These are phyloP conservation scores for Nycteola revayana DNA, from an alignment of 2,888 invertebrate genomes.

Conservation along the genomic window DNA sequence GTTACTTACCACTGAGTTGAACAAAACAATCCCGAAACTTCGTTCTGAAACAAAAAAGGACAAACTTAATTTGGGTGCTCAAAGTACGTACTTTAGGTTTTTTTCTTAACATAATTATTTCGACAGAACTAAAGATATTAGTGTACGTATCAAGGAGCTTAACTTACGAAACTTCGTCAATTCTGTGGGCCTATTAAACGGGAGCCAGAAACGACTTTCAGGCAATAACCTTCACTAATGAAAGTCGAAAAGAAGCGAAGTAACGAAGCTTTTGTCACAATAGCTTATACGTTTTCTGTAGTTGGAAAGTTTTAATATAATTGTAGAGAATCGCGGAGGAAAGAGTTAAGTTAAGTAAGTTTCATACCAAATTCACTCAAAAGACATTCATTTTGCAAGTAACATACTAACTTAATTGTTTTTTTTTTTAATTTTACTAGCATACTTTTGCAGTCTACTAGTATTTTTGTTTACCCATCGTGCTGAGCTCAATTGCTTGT, in stretches of 20 bases:
- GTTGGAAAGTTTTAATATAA: constrained; percentile 2
- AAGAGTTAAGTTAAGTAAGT: too few relatives aligned
- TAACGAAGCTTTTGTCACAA: constrained; percentile 33
- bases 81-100: not conserved
- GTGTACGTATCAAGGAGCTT: constrained; percentile 4
- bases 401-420: too few relatives aligned
- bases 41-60: constrained; percentile 22
- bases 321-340: too few relatives aligned
- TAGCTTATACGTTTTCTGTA: constrained; percentile 28
- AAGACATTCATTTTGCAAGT: too few relatives aligned
- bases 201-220: constrained; percentile 22
- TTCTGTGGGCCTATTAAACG: constrained; percentile 28
- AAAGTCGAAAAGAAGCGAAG: constrained; percentile 50
- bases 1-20: too few relatives aligned
- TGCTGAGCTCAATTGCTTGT: too few relatives aligned
- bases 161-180: constrained; percentile 26
- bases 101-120: constrained; percentile 1
- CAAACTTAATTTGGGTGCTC: constrained; percentile 5
- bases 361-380: too few relatives aligned
- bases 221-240: constrained; percentile 55
- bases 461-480: too few relatives aligned
- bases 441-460: too few relatives aligned
- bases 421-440: too few relatives aligned
- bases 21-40: constrained; percentile 4
- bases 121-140: constrained; percentile 6